Evolutionary conservation across 1,140 invertebrate species (phyloP).

Genomic region (Achroia grisella): DNA sequence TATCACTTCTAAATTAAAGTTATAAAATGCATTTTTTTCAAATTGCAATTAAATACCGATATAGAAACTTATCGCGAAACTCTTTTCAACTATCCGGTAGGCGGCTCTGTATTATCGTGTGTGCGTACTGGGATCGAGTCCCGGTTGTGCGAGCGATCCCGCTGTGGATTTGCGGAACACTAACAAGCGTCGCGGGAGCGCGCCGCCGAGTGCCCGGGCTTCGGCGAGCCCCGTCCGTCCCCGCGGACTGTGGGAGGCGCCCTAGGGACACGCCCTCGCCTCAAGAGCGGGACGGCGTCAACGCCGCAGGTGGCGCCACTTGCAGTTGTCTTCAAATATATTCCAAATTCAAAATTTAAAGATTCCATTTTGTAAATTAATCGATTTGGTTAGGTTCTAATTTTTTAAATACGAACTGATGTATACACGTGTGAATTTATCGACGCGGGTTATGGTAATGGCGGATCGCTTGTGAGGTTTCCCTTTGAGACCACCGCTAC

Average conservation of each 20-base stretch:
- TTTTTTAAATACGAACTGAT: conserved; percentile 14
- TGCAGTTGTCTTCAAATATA: conserved; percentile 8
- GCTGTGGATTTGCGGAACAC: conserved; percentile 69
- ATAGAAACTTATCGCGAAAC: conserved; percentile 3
- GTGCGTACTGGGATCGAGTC: conserved; percentile 59
- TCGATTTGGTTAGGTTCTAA: background rate
- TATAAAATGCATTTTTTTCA: too few species aligned
- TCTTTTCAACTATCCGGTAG: conserved; percentile 45
- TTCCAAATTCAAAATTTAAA: conserved; percentile 18
- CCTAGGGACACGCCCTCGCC: conserved; percentile 68
- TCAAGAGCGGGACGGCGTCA: conserved; percentile 58
- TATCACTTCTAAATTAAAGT: too few species aligned
- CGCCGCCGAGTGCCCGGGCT: conserved; percentile 61
- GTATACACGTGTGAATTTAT: conserved; percentile 12
- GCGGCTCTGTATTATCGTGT: conserved; percentile 60
- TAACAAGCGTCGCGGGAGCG: conserved; percentile 71
- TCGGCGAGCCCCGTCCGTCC: conserved; percentile 63
- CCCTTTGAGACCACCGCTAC: conserved; percentile 44
- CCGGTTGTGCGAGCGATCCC: conserved; percentile 67
- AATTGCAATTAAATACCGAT: too few species aligned
- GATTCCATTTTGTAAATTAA: background rate
- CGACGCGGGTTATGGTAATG: conserved; percentile 31
- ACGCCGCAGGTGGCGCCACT: conserved; percentile 59
- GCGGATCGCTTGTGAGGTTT: conserved; percentile 35
- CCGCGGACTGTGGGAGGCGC: conserved; percentile 65